phyloP scores from a whole-genome alignment of 2,888 invertebrate genomes.

The Caenorhabditis wallacei region DNA sequence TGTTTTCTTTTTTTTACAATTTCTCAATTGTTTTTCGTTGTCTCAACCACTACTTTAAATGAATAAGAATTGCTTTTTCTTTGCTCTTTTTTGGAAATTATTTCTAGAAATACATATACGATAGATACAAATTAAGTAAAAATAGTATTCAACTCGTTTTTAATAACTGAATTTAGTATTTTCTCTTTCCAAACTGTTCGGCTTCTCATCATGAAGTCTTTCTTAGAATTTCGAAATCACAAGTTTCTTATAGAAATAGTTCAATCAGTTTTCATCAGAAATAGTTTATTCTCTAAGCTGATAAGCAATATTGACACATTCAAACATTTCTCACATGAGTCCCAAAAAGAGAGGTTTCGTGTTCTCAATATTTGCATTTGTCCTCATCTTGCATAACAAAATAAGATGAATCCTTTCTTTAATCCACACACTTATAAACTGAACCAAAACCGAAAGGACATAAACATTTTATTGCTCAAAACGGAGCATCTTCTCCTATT shows the following conservation, averaged over 20 bases:
- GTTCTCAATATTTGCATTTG: slow-evolving; percentile 22
- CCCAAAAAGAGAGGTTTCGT: slow-evolving; percentile 16
- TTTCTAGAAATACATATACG: too few species aligned
- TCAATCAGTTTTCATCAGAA: slow-evolving; percentile 6
- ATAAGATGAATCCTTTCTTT: slow-evolving; percentile 29
- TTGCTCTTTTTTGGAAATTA: too few species aligned
- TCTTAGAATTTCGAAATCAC: background rate
- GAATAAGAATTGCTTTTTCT: slow-evolving; percentile 12
- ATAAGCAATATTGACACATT: slow-evolving; percentile 36
- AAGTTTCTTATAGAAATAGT: background rate
- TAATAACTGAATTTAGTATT: too few species aligned
- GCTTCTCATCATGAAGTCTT: background rate
- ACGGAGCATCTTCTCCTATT: slow-evolving; percentile 17
- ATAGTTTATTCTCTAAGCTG: slow-evolving; percentile 18
- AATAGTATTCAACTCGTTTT: too few species aligned
- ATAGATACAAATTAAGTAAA: too few species aligned
- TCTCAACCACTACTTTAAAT: background rate
- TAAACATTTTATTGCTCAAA: slow-evolving; percentile 44
- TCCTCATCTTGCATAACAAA: slow-evolving; percentile 12
- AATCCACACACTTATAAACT: slow-evolving; percentile 53
- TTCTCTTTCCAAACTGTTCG: too few species aligned
- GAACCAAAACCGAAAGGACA: slow-evolving; percentile 36
- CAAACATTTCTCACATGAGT: background rate
- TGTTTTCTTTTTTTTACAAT: slow-evolving; percentile 25
- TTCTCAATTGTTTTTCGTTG: background rate